phyloP scores from a whole-genome alignment of 2,888 invertebrate species.

The Eustalomyia histrio region DNA sequence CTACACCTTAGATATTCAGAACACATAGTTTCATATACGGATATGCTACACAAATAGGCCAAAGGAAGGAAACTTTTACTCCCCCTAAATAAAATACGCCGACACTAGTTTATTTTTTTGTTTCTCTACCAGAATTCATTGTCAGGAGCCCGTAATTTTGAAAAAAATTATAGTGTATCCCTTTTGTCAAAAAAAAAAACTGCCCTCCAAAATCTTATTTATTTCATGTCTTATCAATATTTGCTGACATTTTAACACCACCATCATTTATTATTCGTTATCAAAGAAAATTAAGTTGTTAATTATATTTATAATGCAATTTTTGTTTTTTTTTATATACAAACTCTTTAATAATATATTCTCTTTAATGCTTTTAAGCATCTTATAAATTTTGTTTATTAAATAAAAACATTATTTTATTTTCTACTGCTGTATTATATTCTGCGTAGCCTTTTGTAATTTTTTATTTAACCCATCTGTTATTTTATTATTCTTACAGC shows the following conservation, averaged over 20 bases:
- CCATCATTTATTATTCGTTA: slow-evolving; percentile 36
- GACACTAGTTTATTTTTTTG: no score
- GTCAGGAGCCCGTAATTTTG: no score
- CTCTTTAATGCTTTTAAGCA: background rate
- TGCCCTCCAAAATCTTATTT: background rate
- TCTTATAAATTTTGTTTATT: slow-evolving; percentile 3
- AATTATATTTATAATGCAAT: slow-evolving; percentile 23
- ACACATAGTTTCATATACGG: no score
- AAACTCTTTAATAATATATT: slow-evolving; percentile 5
- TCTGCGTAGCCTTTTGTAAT: slow-evolving; percentile 17
- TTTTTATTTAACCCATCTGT: slow-evolving; percentile 33
- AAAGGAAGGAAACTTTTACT: no score
- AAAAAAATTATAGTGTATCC: no score
- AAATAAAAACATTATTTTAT: background rate
- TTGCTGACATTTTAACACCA: background rate
- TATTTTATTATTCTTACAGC: slow-evolving; percentile 31
- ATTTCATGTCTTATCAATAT: background rate
- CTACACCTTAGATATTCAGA: no score
- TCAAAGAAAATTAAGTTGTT: background rate
- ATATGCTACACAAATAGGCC: no score
- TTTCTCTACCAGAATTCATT: no score
- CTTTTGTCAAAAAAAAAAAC: no score
- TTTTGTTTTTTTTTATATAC: background rate
- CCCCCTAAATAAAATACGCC: no score
- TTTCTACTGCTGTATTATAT: slow-evolving; percentile 32